phyloP scores from a whole-genome alignment of 2,888 invertebrate genomes.

The Volucella inflata region DNA sequence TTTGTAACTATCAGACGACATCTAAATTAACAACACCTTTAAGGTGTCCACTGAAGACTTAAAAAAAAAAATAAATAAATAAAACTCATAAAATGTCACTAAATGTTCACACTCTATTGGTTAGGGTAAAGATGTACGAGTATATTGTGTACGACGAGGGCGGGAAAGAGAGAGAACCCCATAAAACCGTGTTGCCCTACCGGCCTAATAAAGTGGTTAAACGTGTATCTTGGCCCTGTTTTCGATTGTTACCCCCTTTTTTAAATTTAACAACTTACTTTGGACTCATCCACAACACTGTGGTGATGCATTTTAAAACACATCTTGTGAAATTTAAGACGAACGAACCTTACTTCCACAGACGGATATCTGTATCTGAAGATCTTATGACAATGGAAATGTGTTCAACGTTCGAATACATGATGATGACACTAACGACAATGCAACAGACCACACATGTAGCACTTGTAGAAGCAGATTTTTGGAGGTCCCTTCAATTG shows the following conservation, averaged over 20 bases:
- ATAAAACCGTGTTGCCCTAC: slow-evolving; percentile 44
- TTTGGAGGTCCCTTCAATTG: slow-evolving; percentile 50
- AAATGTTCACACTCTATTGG: slow-evolving; percentile 70
- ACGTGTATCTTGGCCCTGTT: slow-evolving; percentile 64
- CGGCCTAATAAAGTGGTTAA: slow-evolving; percentile 68
- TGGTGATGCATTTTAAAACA: slow-evolving; percentile 23
- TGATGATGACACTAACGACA: slow-evolving; percentile 51
- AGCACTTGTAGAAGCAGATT: slow-evolving; percentile 26
- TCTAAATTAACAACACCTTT: slow-evolving; percentile 60
- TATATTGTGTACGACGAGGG: slow-evolving; percentile 21
- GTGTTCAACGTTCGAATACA: slow-evolving; percentile 33
- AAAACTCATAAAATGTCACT: slow-evolving; percentile 43
- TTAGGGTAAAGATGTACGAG: slow-evolving; percentile 60
- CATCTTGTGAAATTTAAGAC: slow-evolving; percentile 25
- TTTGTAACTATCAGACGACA: slow-evolving; percentile 45
- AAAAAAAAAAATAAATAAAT: slow-evolving; percentile 25
- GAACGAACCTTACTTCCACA: not conserved
- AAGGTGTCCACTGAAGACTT: slow-evolving; percentile 56
- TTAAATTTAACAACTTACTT: slow-evolving; percentile 58
- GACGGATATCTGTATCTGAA: not conserved
- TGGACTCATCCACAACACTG: not conserved
- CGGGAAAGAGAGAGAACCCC: slow-evolving; percentile 15
- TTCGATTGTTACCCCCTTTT: slow-evolving; percentile 40
- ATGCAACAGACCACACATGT: slow-evolving; percentile 59
- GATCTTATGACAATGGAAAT: slow-evolving; percentile 54